Evolutionary conservation across 2,888 invertebrate species (phyloP).

Genomic region (Macaria liturata): DNA sequence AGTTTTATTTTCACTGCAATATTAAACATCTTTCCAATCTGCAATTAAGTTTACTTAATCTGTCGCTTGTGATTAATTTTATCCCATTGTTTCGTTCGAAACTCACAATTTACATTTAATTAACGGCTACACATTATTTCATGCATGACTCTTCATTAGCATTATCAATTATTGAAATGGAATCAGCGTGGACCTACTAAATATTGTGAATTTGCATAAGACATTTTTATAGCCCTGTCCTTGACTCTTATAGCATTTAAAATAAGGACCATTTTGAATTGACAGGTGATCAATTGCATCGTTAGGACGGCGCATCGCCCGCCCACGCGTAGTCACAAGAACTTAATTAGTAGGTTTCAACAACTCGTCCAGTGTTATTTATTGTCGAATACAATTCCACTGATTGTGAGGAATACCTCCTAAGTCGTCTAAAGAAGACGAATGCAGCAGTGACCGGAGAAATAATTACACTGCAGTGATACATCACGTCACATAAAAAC

Average conservation of each 20-base stretch:
- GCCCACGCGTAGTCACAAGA: conserved; percentile 74
- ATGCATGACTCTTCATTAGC: conserved; percentile 57
- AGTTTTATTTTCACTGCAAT: conserved; percentile 3
- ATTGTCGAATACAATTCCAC: conserved; percentile 68
- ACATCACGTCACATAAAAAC: conserved; percentile 34
- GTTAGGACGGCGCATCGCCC: conserved; percentile 53
- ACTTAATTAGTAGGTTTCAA: conserved; percentile 78
- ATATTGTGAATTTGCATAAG: conserved; percentile 63
- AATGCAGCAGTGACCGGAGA: conserved; percentile 31
- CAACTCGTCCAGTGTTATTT: conserved; percentile 67
- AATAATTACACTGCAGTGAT: conserved; percentile 33
- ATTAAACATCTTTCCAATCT: conserved; percentile 9
- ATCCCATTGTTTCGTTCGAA: conserved; percentile 27
- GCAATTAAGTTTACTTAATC: conserved; percentile 21
- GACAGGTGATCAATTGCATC: conserved; percentile 44
- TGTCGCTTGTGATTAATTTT: conserved; percentile 25
- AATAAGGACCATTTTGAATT: conserved; percentile 45
- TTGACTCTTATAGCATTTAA: conserved; percentile 25
- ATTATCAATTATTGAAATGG: conserved; percentile 72
- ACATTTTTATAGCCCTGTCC: conserved; percentile 40
- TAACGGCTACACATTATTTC: conserved; percentile 45
- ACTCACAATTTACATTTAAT: conserved; percentile 34
- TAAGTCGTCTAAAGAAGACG: conserved; percentile 42
- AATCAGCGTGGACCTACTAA: conserved; percentile 54
- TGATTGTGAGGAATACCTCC: conserved; percentile 65